These are phyloP conservation scores for Cacatua alba DNA, from an alignment of 2,113 vertebrate genomes.

Conservation along the genomic window DNA sequence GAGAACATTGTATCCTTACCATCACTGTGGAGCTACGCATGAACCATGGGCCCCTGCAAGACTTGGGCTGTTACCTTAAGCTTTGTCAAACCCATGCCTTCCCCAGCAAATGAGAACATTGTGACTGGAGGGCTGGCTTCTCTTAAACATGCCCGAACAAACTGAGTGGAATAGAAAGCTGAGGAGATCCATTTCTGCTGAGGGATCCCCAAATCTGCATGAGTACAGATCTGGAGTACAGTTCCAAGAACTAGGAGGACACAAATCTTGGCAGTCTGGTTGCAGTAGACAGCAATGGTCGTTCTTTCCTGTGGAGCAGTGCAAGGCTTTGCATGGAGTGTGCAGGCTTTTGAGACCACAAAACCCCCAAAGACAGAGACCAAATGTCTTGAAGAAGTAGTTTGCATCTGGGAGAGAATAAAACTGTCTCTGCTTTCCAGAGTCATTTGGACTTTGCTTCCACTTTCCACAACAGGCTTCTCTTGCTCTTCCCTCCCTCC, in stretches of 20 bases:
- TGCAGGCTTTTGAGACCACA: not conserved
- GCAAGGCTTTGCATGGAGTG: not conserved
- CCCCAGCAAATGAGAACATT: rapidly evolving
- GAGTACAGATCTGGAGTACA: not conserved
- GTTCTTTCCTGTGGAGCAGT: rapidly evolving
- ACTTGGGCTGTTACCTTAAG: not conserved
- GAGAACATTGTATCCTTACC: not conserved
- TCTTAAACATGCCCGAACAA: not conserved
- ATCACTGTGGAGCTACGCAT: not conserved
- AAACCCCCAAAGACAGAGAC: not conserved
- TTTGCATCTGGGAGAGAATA: not conserved
- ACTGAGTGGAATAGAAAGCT: not conserved
- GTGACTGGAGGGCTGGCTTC: not conserved
- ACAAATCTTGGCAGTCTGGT: not conserved
- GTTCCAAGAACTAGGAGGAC: not conserved
- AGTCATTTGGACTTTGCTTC: not conserved
- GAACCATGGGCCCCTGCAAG: not conserved
- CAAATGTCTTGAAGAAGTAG: not conserved
- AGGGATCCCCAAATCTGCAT: rapidly evolving
- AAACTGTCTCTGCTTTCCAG: not conserved
- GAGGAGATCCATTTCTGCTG: not conserved
- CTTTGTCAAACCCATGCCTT: not conserved
- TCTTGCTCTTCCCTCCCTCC: not conserved
- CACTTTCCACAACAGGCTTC: not conserved
- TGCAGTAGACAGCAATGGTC: not conserved